Percentiles rank a stretch among this genome's conserved stretches.
These are phyloP conservation scores for Morinoia aosen DNA, from an alignment of 2,888 invertebrate genomes.

Conservation along the genomic window DNA sequence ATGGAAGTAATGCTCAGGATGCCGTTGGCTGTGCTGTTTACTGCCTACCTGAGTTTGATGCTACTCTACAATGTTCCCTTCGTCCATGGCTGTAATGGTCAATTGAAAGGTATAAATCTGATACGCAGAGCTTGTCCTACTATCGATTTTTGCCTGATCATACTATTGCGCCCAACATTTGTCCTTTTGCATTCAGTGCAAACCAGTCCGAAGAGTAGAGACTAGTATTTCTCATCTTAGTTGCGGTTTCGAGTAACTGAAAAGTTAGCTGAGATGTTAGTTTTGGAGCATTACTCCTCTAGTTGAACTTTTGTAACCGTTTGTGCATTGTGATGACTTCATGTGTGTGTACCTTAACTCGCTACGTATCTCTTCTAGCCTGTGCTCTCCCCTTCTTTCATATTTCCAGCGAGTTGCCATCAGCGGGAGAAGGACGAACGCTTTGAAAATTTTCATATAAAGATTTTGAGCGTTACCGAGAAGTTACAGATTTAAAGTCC, in stretches of 20 bases:
- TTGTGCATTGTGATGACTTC: slow-evolving; percentile 42
- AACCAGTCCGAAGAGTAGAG: slow-evolving; percentile 50
- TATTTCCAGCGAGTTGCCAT: background rate
- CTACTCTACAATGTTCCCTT: slow-evolving; percentile 46
- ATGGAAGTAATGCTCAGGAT: slow-evolving; percentile 20
- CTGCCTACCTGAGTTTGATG: slow-evolving; percentile 46
- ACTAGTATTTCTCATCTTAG: slow-evolving; percentile 41
- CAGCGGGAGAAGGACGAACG: background rate
- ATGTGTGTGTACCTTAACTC: slow-evolving; percentile 13
- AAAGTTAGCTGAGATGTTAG: slow-evolving; percentile 26
- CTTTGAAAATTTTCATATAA: background rate
- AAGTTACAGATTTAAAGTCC: background rate
- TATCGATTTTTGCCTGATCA: slow-evolving; percentile 54
- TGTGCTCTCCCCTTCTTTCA: background rate
- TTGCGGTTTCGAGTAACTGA: slow-evolving; percentile 37
- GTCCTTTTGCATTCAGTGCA: slow-evolving; percentile 54
- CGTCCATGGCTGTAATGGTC: slow-evolving; percentile 52
- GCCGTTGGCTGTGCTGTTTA: slow-evolving; percentile 47
- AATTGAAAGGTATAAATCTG: slow-evolving; percentile 38
- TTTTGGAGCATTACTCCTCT: slow-evolving; percentile 39
- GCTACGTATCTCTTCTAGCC: slow-evolving; percentile 31
- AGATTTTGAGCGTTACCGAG: background rate
- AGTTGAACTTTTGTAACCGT: slow-evolving; percentile 35
- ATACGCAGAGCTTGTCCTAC: slow-evolving; percentile 50
- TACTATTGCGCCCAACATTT: slow-evolving; percentile 53